Evolutionary conservation across 2,113 vertebrate species (phyloP).

Genomic region (Actenoides lindsayi): DNA sequence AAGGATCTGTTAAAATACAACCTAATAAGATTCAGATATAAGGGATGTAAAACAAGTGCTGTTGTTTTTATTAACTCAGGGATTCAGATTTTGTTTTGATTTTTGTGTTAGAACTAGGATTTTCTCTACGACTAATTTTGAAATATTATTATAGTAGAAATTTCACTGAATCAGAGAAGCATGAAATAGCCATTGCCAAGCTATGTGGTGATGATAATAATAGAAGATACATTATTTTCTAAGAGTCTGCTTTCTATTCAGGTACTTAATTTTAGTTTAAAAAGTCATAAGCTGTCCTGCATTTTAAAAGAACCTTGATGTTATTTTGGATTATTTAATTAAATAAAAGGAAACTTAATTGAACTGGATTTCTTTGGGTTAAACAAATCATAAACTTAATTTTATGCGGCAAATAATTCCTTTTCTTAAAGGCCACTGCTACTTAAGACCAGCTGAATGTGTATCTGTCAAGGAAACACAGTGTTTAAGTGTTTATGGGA

Average conservation of each 20-base stretch:
- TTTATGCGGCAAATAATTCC: background rate
- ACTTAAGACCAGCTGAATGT: background rate
- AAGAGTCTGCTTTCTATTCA: background rate
- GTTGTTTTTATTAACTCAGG: background rate
- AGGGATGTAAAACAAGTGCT: background rate
- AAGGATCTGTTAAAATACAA: background rate
- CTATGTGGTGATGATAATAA: background rate
- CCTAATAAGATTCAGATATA: background rate
- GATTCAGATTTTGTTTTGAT: conserved; percentile 3
- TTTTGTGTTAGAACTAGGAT: background rate
- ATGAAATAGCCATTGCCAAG: background rate
- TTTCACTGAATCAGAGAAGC: background rate
- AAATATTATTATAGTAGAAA: background rate
- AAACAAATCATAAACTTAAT: background rate
- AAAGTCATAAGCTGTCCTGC: too few relatives aligned
- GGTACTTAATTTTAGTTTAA: background rate
- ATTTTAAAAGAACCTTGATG: background rate
- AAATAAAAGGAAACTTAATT: background rate
- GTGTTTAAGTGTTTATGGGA: background rate
- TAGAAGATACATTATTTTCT: background rate
- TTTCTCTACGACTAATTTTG: background rate
- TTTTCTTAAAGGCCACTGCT: background rate
- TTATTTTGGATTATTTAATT: background rate
- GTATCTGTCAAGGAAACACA: background rate
- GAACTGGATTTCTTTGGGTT: background rate